Evolutionary conservation across 1,140 invertebrate species (phyloP).

Genomic region (Drosophila virilis): DNA sequence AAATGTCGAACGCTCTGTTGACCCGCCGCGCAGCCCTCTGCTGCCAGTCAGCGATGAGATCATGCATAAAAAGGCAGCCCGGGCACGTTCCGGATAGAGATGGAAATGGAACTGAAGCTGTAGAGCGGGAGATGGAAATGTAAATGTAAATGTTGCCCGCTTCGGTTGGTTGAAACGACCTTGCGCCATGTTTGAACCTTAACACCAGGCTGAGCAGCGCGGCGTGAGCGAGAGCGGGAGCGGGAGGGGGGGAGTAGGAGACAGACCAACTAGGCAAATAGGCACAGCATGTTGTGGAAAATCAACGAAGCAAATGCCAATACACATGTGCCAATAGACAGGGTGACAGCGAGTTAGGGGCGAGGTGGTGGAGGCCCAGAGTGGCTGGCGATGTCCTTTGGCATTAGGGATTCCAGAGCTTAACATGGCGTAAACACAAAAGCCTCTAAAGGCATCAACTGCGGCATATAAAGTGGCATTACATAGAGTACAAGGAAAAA

Average conservation of each 20-base stretch:
- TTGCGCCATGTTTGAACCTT: slow-evolving; percentile 80
- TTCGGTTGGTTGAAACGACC: slow-evolving; percentile 76
- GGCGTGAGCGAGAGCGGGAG: slow-evolving; percentile 1
- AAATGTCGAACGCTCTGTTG: slow-evolving; percentile 34
- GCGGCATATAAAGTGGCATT: slow-evolving; percentile 83
- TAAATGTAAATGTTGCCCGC: slow-evolving; percentile 75
- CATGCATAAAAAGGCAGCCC: slow-evolving; percentile 77
- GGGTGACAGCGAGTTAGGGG: slow-evolving; percentile 12
- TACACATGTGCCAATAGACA: slow-evolving; percentile 70
- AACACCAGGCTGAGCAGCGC: slow-evolving; percentile 51
- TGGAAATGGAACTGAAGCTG: slow-evolving; percentile 53
- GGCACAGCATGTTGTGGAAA: slow-evolving; percentile 74
- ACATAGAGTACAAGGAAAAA: slow-evolving; percentile 60
- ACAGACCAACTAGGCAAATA: slow-evolving; percentile 76
- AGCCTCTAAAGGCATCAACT: slow-evolving; percentile 83
- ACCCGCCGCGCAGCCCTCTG: slow-evolving; percentile 44
- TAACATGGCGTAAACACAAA: slow-evolving; percentile 83
- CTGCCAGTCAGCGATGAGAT: slow-evolving; percentile 80
- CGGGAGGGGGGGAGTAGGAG: background rate
- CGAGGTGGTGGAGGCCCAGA: background rate
- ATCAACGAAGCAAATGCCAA: slow-evolving; percentile 82
- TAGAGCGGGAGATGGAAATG: slow-evolving; percentile 64
- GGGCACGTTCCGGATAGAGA: slow-evolving; percentile 48
- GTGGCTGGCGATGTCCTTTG: slow-evolving; percentile 54
- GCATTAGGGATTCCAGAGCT: slow-evolving; percentile 80